Evolutionary conservation across 2,888 invertebrate species (phyloP), one percentile per base, ranked within the genome.

Genomic region (Himalopsyche japonica): DNA sequence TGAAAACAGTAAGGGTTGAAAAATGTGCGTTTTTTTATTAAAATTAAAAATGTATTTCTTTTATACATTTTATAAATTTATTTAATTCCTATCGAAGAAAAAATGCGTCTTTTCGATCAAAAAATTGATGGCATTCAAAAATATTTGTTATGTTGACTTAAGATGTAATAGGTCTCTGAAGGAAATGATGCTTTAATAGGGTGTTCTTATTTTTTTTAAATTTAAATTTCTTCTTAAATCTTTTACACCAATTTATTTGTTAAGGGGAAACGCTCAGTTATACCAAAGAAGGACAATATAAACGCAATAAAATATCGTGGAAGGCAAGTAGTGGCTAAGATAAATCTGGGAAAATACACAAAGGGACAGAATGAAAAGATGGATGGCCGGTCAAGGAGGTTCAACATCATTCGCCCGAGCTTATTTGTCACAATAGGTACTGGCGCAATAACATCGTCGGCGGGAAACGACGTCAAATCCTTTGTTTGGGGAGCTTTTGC

Each of bases 351-450:
- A 78, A 48, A 76, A 47, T 70, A 76, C 78, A 84, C 80, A 76
- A 76, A 43, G 48, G 76, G 82, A 82, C 43, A 82, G 82, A 82
- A 76, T 76, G 76, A 77, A 43, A 76, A 81, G 84, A 84, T 37
- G 78, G 84, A 83, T 80, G 70, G 84, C 32, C 84, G 77, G 84
- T 77, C 84, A 77, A 47, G 84, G 70, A 70, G 70, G 84, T 78
- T 84, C 84, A 81, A 81, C 82, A 82, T 81, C 85, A 80, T 82
- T 83, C 80, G 81, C 57, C 81, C 57, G 78, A 82, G 85, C 82
- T 81, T 83, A 83, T 85, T 85, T 83, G 85, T 82, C 85, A 85
- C 80, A 82, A 82, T 82, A 82, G 79, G 76, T 76, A 48, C 49
- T 47, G 32, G 34, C 34, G 83, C 83, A 83, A 80, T 82, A 82